Percentiles rank a stretch among this genome's conserved stretches.
These are phyloP conservation scores for Lissocephala sabroskyi DNA, from an alignment of 2,888 invertebrate species.

Conservation along the genomic window DNA sequence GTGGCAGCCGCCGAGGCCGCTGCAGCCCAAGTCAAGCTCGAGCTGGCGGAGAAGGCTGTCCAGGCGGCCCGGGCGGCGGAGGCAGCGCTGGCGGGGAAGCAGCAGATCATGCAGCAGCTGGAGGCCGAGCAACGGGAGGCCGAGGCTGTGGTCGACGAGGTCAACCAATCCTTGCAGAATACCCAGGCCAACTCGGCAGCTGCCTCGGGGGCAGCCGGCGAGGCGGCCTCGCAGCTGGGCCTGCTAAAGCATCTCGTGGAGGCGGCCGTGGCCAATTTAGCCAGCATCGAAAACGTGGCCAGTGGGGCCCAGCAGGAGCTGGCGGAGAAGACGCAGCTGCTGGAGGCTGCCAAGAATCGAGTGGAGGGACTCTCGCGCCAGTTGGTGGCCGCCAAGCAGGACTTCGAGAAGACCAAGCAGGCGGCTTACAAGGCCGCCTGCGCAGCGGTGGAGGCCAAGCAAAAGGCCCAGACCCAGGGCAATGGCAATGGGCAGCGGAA, in stretches of 20 bases:
- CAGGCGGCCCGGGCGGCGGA: constrained; percentile 83
- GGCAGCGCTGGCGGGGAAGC: constrained; percentile 80
- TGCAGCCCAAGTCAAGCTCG: constrained; percentile 81
- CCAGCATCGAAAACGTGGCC: constrained; percentile 77
- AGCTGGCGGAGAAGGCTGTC: constrained; percentile 81
- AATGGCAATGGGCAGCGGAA: too few species aligned
- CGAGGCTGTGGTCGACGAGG: constrained; percentile 77
- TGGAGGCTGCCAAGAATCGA: constrained; percentile 79
- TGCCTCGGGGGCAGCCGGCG: constrained; percentile 78
- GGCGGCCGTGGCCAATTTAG: constrained; percentile 75
- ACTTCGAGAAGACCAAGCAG: constrained; percentile 79
- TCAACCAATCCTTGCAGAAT: constrained; percentile 77
- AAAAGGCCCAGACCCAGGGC: constrained; percentile 64
- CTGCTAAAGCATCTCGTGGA: constrained; percentile 73
- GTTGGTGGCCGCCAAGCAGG: constrained; percentile 76
- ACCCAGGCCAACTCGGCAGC: constrained; percentile 78
- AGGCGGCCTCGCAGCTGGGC: constrained; percentile 75
- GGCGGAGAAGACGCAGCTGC: constrained; percentile 78
- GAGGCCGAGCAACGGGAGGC: constrained; percentile 81
- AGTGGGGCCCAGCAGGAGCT: constrained; percentile 77
- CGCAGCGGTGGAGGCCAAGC: constrained; percentile 81
- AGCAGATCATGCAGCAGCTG: constrained; percentile 80
- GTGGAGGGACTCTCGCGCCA: constrained; percentile 78
- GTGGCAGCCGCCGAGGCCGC: constrained; percentile 82
- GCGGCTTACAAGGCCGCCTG: constrained; percentile 80